Evolutionary conservation across 2,797 vertebrate genomes (phyloP), one percentile per base, ranked within the genome.

Genomic region (Meriones psammophilus): DNA sequence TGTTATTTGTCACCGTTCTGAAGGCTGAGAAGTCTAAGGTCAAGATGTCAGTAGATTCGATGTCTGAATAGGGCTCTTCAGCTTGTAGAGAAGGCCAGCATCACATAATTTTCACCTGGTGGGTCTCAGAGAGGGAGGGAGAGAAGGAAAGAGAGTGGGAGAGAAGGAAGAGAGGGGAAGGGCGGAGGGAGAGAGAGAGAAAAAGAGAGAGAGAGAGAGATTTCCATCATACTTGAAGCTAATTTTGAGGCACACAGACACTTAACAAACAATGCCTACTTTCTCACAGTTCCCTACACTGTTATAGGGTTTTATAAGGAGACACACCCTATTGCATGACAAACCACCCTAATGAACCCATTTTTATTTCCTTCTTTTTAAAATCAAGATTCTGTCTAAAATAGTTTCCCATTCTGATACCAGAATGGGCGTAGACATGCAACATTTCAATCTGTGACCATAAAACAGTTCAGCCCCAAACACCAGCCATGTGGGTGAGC

Each of bases 251-350:
- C 10, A 46, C 14, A 64, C 20, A 50, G 12, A 24, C 33, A 46
- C 3, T 68, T 30, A 58, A 15, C 33, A 9, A 9, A 30, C n/a
- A 18, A 36, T 0, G 3, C 33, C 9, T 1, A 4, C 9, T 24
- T 54, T 66, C 79, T 0, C 15, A 20, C 3, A 36, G 42, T 80
- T 74, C 46, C 33, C 78, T 14, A 36, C 12, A 78, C 1, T 50
- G 69, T 50, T 12, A 17, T 24, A 62, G 36, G 39, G 28, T 28
- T 73, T 24, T 66, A 54, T n/a, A 88, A 50, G 56, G 33, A 89
- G 17, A 33, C 17, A 12, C 18, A 13, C n/a, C 8, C 15, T 71
- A 26, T 3, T 73, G 5, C 71, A 71, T 54, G 12, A 85, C 20
- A 42, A 54, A n/a, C 0, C 64, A 85, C 15, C 30, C 42, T 33